Evolutionary conservation across 37 sponge, comb jelly and placozoan genomes (phyloP).

Genomic region (Ephydatia muelleri): DNA sequence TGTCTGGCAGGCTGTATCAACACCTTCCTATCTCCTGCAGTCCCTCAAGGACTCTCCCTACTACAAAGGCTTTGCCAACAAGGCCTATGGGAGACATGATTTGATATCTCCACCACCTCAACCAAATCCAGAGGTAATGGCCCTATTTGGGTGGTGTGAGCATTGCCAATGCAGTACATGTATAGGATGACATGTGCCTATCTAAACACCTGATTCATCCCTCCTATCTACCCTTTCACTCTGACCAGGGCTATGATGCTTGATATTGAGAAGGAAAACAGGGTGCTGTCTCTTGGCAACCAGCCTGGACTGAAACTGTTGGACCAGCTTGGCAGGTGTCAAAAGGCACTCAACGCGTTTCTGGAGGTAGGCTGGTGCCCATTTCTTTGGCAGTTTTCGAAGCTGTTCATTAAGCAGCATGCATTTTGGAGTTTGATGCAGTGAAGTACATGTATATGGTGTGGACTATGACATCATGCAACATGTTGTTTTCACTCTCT

Average conservation of each 20-base stretch:
- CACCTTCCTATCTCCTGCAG: slow-evolving; percentile 93
- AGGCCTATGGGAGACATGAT: slow-evolving; percentile 94
- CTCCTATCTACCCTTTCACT: neutral
- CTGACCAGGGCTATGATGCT: slow-evolving; percentile 68
- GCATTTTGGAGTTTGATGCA: no score
- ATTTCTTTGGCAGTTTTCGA: neutral
- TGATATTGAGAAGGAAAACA: slow-evolving; percentile 67
- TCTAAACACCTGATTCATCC: neutral
- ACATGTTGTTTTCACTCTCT: no score
- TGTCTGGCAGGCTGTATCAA: no score
- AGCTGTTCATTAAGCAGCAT: no score
- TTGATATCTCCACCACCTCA: slow-evolving; percentile 82
- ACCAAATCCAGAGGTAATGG: slow-evolving; percentile 95
- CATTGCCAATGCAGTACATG: no score
- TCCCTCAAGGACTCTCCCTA: slow-evolving; percentile 98
- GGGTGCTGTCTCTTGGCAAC: slow-evolving; percentile 82
- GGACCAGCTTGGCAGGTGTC: slow-evolving; percentile 94
- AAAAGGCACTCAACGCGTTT: slow-evolving; percentile 95
- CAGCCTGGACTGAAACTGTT: slow-evolving; percentile 70
- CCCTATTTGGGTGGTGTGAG: slow-evolving; percentile 73
- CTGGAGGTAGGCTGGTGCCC: slow-evolving; percentile 84
- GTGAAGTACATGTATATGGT: no score
- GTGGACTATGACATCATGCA: no score
- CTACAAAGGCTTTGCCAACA: slow-evolving; percentile 87
- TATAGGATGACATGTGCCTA: neutral